Evolutionary conservation across 2,797 vertebrate species (phyloP).

Genomic region (Tenualosa thibaudeaui): DNA sequence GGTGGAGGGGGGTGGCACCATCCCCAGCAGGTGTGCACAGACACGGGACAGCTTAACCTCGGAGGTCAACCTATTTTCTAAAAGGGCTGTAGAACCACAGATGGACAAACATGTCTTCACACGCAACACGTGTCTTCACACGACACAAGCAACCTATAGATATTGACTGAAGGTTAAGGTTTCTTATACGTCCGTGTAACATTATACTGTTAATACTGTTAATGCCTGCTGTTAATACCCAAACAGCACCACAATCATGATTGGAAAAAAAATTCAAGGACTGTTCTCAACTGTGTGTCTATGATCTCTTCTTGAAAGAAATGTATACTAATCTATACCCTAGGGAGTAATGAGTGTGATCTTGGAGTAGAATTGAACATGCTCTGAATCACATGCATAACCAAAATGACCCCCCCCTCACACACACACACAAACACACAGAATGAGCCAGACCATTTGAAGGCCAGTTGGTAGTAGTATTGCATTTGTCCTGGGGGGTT

Average conservation of each 20-base stretch:
- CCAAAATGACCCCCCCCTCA: background rate
- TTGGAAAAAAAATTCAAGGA: background rate
- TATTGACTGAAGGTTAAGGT: background rate
- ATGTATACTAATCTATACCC: background rate
- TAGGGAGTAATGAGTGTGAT: too few relatives aligned
- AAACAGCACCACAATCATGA: background rate
- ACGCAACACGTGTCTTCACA: too few relatives aligned
- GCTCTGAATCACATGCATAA: background rate
- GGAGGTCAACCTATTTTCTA: background rate
- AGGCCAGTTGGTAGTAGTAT: background rate
- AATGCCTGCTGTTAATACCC: background rate
- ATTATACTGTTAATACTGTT: too few relatives aligned
- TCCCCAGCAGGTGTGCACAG: background rate
- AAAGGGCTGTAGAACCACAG: background rate
- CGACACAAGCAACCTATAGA: background rate
- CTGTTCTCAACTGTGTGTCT: too few relatives aligned
- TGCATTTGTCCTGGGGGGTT: background rate
- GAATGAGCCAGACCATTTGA: background rate
- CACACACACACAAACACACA: background rate
- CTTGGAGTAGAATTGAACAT: background rate
- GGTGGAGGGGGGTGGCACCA: background rate
- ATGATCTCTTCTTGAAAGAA: too few relatives aligned
- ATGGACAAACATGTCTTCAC: background rate
- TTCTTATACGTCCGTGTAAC: background rate
- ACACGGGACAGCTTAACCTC: background rate